Evolutionary conservation across 1,140 invertebrate species (phyloP), one percentile per base, ranked within the genome.

Genomic region (Archegozetes longisetosus): DNA sequence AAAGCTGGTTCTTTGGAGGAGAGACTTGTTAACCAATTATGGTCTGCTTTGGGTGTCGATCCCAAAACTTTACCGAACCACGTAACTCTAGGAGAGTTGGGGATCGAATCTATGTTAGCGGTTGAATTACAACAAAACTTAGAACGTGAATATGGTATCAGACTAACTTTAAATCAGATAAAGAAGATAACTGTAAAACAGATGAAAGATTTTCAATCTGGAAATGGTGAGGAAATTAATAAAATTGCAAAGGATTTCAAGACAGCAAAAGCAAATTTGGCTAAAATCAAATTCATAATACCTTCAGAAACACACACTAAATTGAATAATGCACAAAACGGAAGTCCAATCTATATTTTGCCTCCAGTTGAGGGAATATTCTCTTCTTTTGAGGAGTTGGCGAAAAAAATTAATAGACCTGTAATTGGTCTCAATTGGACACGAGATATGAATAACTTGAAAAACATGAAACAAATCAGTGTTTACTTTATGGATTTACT

Each of bases 91-190:
- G 86, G 85, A 14, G 92, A 97, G 70, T 77, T 97, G 14, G 92
- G 93, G 53, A 88, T 97, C 80, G 93, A 97, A 68, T 94, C 89
- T 0, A 73, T 98, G 32, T 96, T 97, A 91, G 89, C 88, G 55
- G 88, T 93, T 0, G 93, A 97, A 76, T 90, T 97, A 63, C 95
- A 94, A 28, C 61, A 62, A 49, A 26, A 22, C 6, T 49, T 62
- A 13, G 61, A 62, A 46, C 46, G 61, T 17, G 61, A 62, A n/a
- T 62, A 64, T 53, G 58, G 62, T 25, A 52, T 62, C 3, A n/a
- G 17, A n/a, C 29, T 62, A 12, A 29, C 61, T 24, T 14, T 62
- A 9, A 22, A 27, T 3, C 58, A 62, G 26, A 60, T 62, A 2
- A 4, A 59, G 14, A 53, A 60, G 13, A 32, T 62, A 20, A 62